A percentile compares a stretch with the other conserved stretches of the same genome.
Evolutionary conservation across 2,797 vertebrate genomes (phyloP).

Genomic region (Chaetodon trifasciatus): DNA sequence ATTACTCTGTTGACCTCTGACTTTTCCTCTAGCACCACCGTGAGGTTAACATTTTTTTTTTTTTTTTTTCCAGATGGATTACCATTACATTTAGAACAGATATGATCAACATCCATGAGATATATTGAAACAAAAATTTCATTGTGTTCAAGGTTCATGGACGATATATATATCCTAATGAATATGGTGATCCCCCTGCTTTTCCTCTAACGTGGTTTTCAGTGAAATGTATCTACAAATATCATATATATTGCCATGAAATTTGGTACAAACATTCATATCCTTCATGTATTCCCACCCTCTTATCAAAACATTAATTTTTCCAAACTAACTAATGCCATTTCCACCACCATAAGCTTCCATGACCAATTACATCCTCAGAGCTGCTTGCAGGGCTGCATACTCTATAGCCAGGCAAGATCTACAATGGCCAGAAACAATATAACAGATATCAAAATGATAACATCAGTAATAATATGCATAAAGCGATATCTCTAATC

Average conservation of each 20-base stretch:
- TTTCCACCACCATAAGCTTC: too few relatives aligned
- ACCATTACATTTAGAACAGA: neutral
- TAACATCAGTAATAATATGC: neutral
- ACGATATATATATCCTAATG: neutral
- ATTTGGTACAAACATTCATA: neutral
- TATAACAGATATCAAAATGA: neutral
- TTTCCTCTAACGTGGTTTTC: neutral
- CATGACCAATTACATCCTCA: too few relatives aligned
- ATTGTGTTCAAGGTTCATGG: neutral
- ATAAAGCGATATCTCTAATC: conserved; percentile 31
- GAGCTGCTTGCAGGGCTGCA: too few relatives aligned
- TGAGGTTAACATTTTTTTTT: neutral
- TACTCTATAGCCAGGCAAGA: neutral
- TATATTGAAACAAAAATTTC: neutral
- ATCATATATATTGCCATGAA: neutral
- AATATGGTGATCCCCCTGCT: too few relatives aligned
- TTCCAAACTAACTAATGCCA: neutral
- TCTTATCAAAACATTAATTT: neutral
- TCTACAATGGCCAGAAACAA: neutral
- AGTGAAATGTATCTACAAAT: neutral
- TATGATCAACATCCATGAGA: neutral
- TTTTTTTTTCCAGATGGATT: neutral
- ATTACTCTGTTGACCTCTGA: neutral
- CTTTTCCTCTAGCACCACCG: neutral
- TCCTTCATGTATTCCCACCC: neutral